A percentile compares a stretch with the other conserved stretches of the same genome.
phyloP scores from a whole-genome alignment of 2,888 invertebrate species.

The Eucera pruinosa region DNA sequence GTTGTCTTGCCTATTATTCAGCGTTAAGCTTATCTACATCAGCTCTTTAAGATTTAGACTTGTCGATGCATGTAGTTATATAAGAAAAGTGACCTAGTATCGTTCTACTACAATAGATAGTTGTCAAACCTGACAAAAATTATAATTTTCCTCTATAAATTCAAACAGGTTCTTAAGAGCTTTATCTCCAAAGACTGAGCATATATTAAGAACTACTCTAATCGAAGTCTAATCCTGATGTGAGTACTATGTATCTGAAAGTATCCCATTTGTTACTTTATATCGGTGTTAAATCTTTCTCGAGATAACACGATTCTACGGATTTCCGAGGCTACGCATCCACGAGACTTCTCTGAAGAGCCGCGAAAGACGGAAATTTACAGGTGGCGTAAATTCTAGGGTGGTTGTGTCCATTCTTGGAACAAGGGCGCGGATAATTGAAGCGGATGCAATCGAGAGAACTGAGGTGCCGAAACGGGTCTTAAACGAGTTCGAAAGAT shows the following conservation, averaged over 20 bases:
- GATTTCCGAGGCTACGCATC: conserved; percentile 12
- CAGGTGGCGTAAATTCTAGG: conserved; percentile 66
- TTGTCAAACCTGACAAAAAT: conserved; percentile 31
- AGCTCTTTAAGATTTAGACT: not conserved
- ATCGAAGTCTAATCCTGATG: conserved; percentile 36
- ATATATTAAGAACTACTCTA: conserved; percentile 13
- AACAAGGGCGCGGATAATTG: conserved; percentile 66
- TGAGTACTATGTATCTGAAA: conserved; percentile 23
- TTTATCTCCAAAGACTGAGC: conserved; percentile 35
- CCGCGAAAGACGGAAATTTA: conserved; percentile 43
- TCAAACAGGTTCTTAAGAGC: conserved; percentile 25
- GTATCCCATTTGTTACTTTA: conserved; percentile 37
- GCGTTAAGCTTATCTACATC: conserved; percentile 10
- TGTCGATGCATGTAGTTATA: not conserved
- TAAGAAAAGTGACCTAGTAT: conserved; percentile 2
- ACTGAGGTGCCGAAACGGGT: conserved; percentile 71
- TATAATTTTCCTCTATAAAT: conserved; percentile 38
- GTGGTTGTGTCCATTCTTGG: conserved; percentile 61
- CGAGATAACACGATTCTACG: conserved; percentile 22
- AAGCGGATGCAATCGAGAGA: conserved; percentile 65
- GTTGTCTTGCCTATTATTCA: no score
- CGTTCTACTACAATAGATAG: not conserved
- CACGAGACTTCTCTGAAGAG: not conserved
- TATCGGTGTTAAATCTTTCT: conserved; percentile 42
- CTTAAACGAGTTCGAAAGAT: conserved; percentile 71